These are phyloP conservation scores for Centropyge bicolor DNA, from an alignment of 2,797 vertebrate species.

Conservation along the genomic window DNA sequence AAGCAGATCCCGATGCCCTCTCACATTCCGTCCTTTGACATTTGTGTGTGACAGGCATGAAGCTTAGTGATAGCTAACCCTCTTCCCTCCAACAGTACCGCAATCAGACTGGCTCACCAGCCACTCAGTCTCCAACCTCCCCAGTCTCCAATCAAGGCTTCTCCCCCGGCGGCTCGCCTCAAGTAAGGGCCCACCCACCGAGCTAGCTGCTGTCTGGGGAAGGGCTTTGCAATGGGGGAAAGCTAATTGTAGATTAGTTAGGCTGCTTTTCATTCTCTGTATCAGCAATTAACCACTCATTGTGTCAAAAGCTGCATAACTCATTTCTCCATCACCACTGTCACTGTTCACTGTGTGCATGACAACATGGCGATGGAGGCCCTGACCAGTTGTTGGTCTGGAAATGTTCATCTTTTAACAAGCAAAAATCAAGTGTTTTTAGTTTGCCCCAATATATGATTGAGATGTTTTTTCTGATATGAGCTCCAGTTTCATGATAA, in stretches of 20 bases:
- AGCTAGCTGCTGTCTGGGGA: slow-evolving; percentile 80
- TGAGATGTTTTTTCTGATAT: neutral
- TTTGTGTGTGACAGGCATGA: slow-evolving; percentile 84
- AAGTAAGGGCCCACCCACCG: slow-evolving; percentile 92
- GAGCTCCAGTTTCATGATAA: neutral
- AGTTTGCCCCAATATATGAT: neutral
- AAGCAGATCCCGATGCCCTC: slow-evolving; percentile 30
- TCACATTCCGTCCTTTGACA: slow-evolving; percentile 46
- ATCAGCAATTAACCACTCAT: slow-evolving; percentile 72
- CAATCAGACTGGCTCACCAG: slow-evolving; percentile 96
- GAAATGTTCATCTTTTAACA: neutral
- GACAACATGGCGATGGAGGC: slow-evolving; percentile 51
- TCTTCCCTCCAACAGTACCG: slow-evolving; percentile 98
- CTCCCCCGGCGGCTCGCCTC: slow-evolving; percentile 98
- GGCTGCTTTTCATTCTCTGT: slow-evolving; percentile 80
- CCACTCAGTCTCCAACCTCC: slow-evolving; percentile 99
- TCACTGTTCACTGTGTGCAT: slow-evolving; percentile 73
- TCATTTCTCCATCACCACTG: slow-evolving; percentile 68
- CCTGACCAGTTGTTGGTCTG: slow-evolving; percentile 9
- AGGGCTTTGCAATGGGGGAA: slow-evolving; percentile 72
- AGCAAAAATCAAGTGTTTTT: neutral
- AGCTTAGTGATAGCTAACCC: slow-evolving; percentile 86
- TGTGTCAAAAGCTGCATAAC: slow-evolving; percentile 68
- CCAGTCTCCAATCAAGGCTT: slow-evolving; percentile 99
- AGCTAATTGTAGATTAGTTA: slow-evolving; percentile 69